Evolutionary conservation across 2,888 invertebrate genomes (phyloP), one percentile per base, ranked within the genome.

Genomic region (Acanthosepion pharaonis): DNA sequence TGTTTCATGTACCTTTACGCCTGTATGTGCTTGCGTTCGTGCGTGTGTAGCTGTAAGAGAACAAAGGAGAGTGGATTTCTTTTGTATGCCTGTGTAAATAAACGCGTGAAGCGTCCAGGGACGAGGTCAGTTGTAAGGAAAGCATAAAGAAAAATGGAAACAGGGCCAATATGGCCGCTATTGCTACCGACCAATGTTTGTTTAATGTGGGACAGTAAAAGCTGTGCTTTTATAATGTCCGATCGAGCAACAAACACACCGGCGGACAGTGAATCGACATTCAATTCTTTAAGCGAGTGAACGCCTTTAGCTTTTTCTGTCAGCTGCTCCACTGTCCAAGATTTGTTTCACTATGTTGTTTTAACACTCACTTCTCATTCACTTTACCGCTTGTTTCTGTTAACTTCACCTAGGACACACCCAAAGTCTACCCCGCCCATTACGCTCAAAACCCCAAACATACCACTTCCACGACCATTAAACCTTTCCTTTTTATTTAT

Each of bases 81-180:
- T 78, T 78, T 78, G 78, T 78, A 33, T 4, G 33, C 78, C 15
- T 78, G 78, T 18, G 78, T 78, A 78, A 78, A 78, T 78, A 78
- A 78, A 78, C 78, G 78, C 78, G n/a, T 78, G n/a, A 78, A 33
- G 33, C 33, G 78, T 78, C 78, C 78, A 78, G 78, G 78, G 78
- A 78, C n/a, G n/a, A 33, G 33, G 78, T 78, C 33, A 78, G 78
- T 78, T n/a, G 78, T 78, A 78, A 78, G 33, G 78, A 33, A 78
- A 78, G 78, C 78, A n/a, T 33, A 33, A 78, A 78, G 78, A 78
- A 78, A 42, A 78, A 33, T 33, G 78, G 78, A 78, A 78, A 78
- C 78, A 78, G 78, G 11, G 78, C 78, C 78, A 78, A 78, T 78
- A 78, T 78, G 78, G 78, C 78, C 78, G 78, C 78, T 78, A n/a